These are phyloP conservation scores for Pelusios castaneus DNA, from an alignment of 2,113 vertebrate species.

Conservation along the genomic window DNA sequence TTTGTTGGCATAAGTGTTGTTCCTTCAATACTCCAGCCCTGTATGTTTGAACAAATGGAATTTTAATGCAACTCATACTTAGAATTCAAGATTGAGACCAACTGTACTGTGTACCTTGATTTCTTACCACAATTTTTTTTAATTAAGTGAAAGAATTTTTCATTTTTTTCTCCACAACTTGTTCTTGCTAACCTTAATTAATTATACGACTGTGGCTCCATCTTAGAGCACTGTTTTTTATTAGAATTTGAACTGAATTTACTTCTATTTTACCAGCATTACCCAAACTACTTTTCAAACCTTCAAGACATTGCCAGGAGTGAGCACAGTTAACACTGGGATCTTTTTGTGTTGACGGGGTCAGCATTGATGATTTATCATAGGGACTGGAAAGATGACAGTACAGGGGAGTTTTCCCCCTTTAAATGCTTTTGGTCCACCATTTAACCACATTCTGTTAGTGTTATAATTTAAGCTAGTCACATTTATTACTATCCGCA, in stretches of 20 bases:
- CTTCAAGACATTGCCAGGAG: conserved; percentile 8
- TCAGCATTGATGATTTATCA: conserved; percentile 43
- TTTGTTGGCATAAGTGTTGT: neutral
- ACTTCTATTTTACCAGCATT: conserved; percentile 4
- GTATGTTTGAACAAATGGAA: accelerated
- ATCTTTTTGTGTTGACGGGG: conserved; percentile 44
- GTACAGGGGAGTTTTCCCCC: conserved; percentile 32
- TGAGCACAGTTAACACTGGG: neutral
- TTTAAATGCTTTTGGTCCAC: conserved; percentile 43
- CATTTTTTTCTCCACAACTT: conserved; percentile 11
- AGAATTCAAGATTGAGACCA: neutral
- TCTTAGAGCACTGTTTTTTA: neutral
- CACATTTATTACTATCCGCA: conserved; percentile 19
- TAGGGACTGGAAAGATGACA: conserved; percentile 24
- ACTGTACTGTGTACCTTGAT: neutral
- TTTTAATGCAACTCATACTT: neutral
- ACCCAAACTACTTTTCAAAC: neutral
- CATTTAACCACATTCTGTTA: conserved; percentile 49
- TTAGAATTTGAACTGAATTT: conserved; percentile 37
- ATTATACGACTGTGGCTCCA: conserved; percentile 13
- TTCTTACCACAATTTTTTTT: neutral
- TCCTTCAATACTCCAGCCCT: neutral
- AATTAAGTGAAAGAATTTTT: conserved; percentile 36
- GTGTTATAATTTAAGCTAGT: conserved; percentile 50
- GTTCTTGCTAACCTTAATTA: neutral